Evolutionary conservation across 2,113 vertebrate genomes (phyloP), one percentile per base, ranked within the genome.

Genomic region (Heterocephalus glaber): DNA sequence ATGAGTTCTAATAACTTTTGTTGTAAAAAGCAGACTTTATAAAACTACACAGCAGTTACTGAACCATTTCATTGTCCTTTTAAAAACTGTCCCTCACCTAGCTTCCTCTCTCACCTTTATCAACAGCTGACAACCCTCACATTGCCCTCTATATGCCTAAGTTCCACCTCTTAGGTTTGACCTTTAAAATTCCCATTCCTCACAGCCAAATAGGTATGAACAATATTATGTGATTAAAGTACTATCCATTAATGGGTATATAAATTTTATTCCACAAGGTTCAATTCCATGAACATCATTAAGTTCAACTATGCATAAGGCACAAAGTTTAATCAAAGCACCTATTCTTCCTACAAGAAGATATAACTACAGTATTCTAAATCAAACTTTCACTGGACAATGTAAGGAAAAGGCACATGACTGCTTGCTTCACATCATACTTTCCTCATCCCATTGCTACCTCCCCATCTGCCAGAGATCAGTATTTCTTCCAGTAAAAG

Each of bases 141-240:
- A 24, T 80, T 90, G 85, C n/a, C 56, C 17, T 88, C 26, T 77
- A 6, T 60, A 65, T 87, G 14, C 38, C 61, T 68, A 63, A 63
- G 30, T 44, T 54, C n/a, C 52, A 93, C 22, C 52, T 95, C 41
- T 86, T 68, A 76, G n/a, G 8, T 68, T 33, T 94, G 52, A 96
- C 58, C 28, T 95, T 72, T 92, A 94, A 85, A 80, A 92, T 11
- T 88, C 20, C 77, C 82, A 82, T 88, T 96, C 56, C 47, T 89
- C 70, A 95, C 13, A 90, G 60, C 17, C 41, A 76, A 84, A 65
- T 56, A 94, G 85, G 8, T 76, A 94, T 72, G 38, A 95, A 77
- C 81, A 70, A 93, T 82, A 95, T 90, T 96, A 83, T 65, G 52
- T 87, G 90, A 97, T 96, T 95, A 94, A 97, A 96, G 58, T 81